phyloP scores from a whole-genome alignment of 2,113 vertebrate genomes.

The Emydura subglobosa region DNA sequence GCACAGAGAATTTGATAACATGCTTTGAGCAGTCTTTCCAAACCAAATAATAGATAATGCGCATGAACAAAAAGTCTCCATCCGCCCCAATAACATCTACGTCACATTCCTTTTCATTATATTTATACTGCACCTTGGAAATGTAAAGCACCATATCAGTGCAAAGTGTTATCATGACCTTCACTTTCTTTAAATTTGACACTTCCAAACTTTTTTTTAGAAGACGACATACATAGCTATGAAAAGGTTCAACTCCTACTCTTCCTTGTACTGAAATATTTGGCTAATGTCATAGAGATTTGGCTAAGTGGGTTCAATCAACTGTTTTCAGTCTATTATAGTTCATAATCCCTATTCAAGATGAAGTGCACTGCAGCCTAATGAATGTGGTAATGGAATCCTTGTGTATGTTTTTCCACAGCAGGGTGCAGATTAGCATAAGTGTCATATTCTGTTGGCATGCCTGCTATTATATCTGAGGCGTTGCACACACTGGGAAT shows the following conservation, averaged over 20 bases:
- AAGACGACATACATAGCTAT: not conserved
- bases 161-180: not conserved
- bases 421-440: conserved; percentile 91
- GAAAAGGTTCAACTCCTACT: conserved; percentile 40
- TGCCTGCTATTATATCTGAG: conserved; percentile 84
- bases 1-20: conserved; percentile 2
- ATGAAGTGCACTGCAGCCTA: conserved; percentile 85
- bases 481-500: conserved; percentile 75
- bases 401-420: conserved; percentile 88
- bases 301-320: conserved; percentile 82
- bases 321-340: conserved; percentile 81
- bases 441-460: conserved; percentile 90
- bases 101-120: rapidly evolving
- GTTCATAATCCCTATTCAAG: conserved; percentile 86
- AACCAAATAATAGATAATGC: not conserved
- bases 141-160: not conserved
- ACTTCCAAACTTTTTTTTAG: not conserved
- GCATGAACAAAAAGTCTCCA: not conserved
- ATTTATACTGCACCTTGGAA: not conserved
- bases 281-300: conserved; percentile 78
- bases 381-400: conserved; percentile 93
- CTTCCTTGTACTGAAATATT: conserved; percentile 62
- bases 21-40: not conserved
- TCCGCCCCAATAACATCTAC: not conserved
- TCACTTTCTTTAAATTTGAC: not conserved